Conservation (phyloP, 1,140 invertebrate species). For the Ceratosolen fusciceps region DNA sequence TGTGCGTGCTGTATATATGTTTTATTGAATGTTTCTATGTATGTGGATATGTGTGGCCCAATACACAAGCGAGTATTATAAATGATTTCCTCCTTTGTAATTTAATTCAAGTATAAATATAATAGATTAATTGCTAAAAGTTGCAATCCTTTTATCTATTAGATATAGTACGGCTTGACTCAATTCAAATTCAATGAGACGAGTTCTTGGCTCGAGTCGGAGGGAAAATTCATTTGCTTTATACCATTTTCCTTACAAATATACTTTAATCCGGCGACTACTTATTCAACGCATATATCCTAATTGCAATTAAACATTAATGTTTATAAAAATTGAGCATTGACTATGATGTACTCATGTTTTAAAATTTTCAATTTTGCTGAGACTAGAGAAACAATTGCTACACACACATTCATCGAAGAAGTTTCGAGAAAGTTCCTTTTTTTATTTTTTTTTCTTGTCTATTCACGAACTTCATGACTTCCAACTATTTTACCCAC, state of each 20-base stretch:
- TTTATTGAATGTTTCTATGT: constrained; percentile 50
- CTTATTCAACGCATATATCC: constrained; percentile 18
- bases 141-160: constrained; percentile 54
- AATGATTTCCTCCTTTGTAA: constrained; percentile 53
- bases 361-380: constrained; percentile 34
- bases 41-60: constrained; percentile 43
- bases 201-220: background rate
- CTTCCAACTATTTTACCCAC: background rate
- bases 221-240: constrained; percentile 32
- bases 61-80: constrained; percentile 63
- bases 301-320: constrained; percentile 27
- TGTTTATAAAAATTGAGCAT: constrained; percentile 47
- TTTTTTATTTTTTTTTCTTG: background rate
- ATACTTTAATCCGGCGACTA: constrained; percentile 28
- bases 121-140: constrained; percentile 59
- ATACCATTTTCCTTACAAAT: constrained; percentile 42
- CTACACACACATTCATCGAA: constrained; percentile 22
- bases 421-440: constrained; percentile 30
- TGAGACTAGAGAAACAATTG: constrained; percentile 32
- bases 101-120: constrained; percentile 59
- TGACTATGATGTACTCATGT: constrained; percentile 45
- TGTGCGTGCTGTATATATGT: constrained; percentile 26
- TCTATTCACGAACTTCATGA: background rate
- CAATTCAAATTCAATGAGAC: constrained; percentile 40
- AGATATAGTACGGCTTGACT: constrained; percentile 57